Base-by-base conservation (phyloP, 2,888 invertebrate genomes). In the Xestia sexstrigata region DNA sequence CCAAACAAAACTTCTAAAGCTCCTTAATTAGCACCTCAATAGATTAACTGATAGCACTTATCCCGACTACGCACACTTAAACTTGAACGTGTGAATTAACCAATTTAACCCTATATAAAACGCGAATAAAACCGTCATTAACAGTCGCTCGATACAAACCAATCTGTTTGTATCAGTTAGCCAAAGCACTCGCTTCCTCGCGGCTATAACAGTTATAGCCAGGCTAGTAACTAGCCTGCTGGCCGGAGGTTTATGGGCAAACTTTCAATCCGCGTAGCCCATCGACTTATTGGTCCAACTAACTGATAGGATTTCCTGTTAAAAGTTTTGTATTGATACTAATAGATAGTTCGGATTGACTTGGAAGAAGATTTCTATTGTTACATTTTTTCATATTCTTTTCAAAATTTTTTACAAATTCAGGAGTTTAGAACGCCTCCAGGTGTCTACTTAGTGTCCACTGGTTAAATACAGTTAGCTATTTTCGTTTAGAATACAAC, bases 141-240 rank as follows among this genome's bases (percentile, higher is more conserved):
- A 30, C 62, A 63, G 39, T 73, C 42, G 39, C 39, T 42, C 45
- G 69, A 70, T 80, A 83, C 70, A 63, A 84, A 52, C 26, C 35
- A 65, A 65, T 83, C 70, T 35, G 55, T 74, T 76, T 47, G 74
- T 77, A 74, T 84, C 83, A 66, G 62, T 83, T 84, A 76, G 26
- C 30, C 15, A 26, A 26, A 45, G 49, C 69, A 3, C 45, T 76
- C 42, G 9, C 65, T 76, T 69, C 47, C 74, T 70, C 42, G 26
- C n/a, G 35, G 49, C 81, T 52, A 72, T 65, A 42, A 65, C 65
- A 42, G 65, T 65, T 65, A 65, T 1, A 65, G 42, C 26, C 42
- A 4, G n/a, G 42, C 42, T 42, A 42, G 42, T 80, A 26, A 67
- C 47, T 26, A 63, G 73, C 26, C 39, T 65, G 67, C 35, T 74